Conservation (phyloP, 2,113 vertebrate species). For the Halichoerus grypus region DNA sequence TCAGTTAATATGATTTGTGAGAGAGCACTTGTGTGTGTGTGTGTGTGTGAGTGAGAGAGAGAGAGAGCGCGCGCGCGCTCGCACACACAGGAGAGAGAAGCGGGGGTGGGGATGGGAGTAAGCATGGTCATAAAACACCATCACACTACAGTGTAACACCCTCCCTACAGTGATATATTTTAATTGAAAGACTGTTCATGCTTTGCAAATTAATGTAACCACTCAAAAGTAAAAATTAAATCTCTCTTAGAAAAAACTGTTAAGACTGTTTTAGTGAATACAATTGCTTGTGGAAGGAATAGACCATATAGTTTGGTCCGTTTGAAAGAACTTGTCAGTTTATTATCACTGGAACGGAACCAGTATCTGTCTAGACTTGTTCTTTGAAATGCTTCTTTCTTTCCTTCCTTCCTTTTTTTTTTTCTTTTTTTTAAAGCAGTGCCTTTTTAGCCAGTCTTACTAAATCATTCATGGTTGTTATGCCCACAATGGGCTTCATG, state of each 20-base stretch:
- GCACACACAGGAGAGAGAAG: not conserved
- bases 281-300: conserved; percentile 3
- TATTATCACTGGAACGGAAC: conserved; percentile 2
- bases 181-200: not conserved
- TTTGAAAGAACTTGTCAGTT: conserved; percentile 27
- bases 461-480: conserved; percentile 2
- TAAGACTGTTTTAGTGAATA: not conserved
- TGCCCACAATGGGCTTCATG: not conserved
- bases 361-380: conserved; percentile 35
- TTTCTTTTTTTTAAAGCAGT: not conserved
- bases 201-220: not conserved
- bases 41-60: not conserved
- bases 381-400: not conserved
- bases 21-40: accelerated
- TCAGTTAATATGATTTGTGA: not conserved
- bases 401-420: not conserved
- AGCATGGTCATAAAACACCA: not conserved
- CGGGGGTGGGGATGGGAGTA: not conserved
- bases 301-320: not conserved
- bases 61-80: accelerated
- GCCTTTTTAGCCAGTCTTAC: conserved; percentile 2
- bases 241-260: not conserved
- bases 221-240: not conserved
- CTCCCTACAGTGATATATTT: not conserved
- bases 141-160: not conserved